These are phyloP conservation scores for Sussaba pulchella DNA, from an alignment of 2,888 invertebrate species.

Conservation along the genomic window DNA sequence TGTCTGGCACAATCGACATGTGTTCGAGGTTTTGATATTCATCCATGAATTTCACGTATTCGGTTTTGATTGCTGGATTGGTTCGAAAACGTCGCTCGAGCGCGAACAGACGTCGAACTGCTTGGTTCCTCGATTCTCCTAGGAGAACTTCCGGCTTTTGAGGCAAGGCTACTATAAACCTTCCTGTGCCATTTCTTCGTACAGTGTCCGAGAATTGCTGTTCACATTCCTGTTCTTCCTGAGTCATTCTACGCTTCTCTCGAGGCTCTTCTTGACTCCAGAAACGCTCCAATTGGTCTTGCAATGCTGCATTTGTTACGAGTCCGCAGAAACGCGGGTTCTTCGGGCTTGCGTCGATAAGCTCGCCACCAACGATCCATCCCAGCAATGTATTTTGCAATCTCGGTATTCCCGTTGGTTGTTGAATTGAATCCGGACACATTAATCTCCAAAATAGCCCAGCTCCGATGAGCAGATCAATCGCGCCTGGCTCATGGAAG, in stretches of 20 bases:
- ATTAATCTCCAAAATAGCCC: slow-evolving; percentile 27
- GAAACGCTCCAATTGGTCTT: not conserved
- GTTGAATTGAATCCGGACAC: slow-evolving; percentile 12
- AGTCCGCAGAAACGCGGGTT: slow-evolving; percentile 28
- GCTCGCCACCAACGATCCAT: slow-evolving; percentile 56
- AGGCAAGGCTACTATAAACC: slow-evolving; percentile 11
- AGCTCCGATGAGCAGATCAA: slow-evolving; percentile 42
- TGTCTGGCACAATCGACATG: slow-evolving; percentile 63
- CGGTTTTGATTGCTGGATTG: slow-evolving; percentile 45
- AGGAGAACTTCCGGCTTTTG: slow-evolving; percentile 13
- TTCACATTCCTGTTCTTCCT: not conserved
- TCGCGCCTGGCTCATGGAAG: slow-evolving; percentile 11
- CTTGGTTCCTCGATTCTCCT: slow-evolving; percentile 21
- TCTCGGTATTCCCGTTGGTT: not conserved
- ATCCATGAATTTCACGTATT: slow-evolving; percentile 67
- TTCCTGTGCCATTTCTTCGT: not conserved
- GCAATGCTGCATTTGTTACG: not conserved
- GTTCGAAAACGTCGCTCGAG: slow-evolving; percentile 14
- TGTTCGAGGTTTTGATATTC: slow-evolving; percentile 68
- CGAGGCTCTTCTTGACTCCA: slow-evolving; percentile 11
- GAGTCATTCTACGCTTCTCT: not conserved
- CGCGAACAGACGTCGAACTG: slow-evolving; percentile 27
- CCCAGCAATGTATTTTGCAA: slow-evolving; percentile 61
- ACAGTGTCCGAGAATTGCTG: slow-evolving; percentile 1
- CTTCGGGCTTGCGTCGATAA: slow-evolving; percentile 16